Percentiles rank a stretch among this genome's conserved stretches.
These are phyloP conservation scores for Sycophaga agraensis DNA, from an alignment of 1,140 invertebrate species.

Conservation along the genomic window DNA sequence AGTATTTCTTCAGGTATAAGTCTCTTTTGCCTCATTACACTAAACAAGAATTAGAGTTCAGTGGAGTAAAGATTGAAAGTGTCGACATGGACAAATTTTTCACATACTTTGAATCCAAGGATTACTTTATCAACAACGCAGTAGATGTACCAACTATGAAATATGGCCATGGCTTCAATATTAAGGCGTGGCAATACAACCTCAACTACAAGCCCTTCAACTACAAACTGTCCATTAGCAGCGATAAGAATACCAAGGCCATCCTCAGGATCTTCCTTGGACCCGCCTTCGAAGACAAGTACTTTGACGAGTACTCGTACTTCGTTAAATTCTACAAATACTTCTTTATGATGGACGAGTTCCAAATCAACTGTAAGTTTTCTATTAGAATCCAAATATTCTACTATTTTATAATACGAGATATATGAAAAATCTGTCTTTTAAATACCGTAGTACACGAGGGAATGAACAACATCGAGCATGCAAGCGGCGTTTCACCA, in stretches of 20 bases:
- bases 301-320: constrained; percentile 58
- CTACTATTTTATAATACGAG: no score
- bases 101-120: constrained; percentile 73
- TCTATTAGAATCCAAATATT: no score
- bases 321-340: constrained; percentile 57
- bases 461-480: constrained; percentile 49
- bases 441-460: constrained; percentile 43
- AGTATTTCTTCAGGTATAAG: constrained; percentile 52
- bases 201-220: constrained; percentile 66
- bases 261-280: constrained; percentile 69
- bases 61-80: constrained; percentile 65
- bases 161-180: constrained; percentile 34
- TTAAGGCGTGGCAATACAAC: constrained; percentile 47
- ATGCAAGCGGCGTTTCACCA: constrained; percentile 46
- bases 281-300: constrained; percentile 61
- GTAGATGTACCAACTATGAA: constrained; percentile 49
- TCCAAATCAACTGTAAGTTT: constrained; percentile 47
- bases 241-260: constrained; percentile 59
- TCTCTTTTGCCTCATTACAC: constrained; percentile 62
- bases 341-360: constrained; percentile 56
- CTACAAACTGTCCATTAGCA: constrained; percentile 62
- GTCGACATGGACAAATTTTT: constrained; percentile 65
- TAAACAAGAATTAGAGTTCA: constrained; percentile 62
- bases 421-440: background rate
- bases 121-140: constrained; percentile 68